These are phyloP conservation scores for Drosophila planitibia DNA, from an alignment of 2,888 invertebrate species.

Conservation along the genomic window DNA sequence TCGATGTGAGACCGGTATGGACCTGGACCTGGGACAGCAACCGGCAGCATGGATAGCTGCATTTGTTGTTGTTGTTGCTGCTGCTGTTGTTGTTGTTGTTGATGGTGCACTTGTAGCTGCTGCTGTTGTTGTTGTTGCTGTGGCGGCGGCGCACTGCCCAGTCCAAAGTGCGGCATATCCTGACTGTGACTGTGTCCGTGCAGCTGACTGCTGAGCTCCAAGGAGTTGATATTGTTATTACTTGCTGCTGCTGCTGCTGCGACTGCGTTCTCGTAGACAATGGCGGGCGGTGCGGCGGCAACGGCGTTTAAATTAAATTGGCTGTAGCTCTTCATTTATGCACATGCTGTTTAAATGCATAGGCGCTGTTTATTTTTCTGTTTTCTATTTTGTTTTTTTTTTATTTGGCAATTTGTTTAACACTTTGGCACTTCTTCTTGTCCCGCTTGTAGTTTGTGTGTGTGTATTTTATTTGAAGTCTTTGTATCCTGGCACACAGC, in stretches of 20 bases:
- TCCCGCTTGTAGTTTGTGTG: conserved; percentile 38
- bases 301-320: conserved; percentile 77
- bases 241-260: conserved; percentile 53
- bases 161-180: conserved; percentile 85
- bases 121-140: conserved; percentile 60
- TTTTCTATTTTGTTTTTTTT: conserved; percentile 3
- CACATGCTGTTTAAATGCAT: conserved; percentile 64
- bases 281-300: conserved; percentile 68
- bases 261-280: conserved; percentile 73
- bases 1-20: conserved; percentile 86
- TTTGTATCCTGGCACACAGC: conserved; percentile 45
- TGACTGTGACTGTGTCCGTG: conserved; percentile 63
- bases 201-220: conserved; percentile 62
- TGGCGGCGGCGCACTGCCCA: conserved; percentile 85
- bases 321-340: conserved; percentile 82
- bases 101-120: conserved; percentile 71
- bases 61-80: conserved; percentile 81
- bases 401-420: conserved; percentile 71
- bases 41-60: conserved; percentile 83
- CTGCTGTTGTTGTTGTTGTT: conserved; percentile 67
- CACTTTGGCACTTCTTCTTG: conserved; percentile 69
- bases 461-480: conserved; percentile 44
- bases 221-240: conserved; percentile 51
- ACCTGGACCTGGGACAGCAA: conserved; percentile 59
- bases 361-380: conserved; percentile 17